Evolutionary conservation across 1,140 invertebrate species (phyloP), one percentile per base, ranked within the genome.

Genomic region (Batillaria attramentaria): DNA sequence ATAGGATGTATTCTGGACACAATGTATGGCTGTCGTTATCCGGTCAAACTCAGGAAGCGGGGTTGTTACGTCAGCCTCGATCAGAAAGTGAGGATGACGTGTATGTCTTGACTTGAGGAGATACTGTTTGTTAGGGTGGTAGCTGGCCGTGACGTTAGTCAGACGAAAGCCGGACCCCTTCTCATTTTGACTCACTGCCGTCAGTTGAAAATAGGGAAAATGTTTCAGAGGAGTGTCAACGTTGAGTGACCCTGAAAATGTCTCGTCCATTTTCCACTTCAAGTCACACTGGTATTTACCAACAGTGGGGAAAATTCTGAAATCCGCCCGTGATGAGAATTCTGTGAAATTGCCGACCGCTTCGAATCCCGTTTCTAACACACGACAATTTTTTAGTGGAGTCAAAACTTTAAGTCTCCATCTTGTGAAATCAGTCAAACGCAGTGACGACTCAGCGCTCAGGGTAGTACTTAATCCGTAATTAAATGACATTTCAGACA

Each of bases 281-380:
- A 75, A n/a, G 42, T 39, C 28, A 37, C 42, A 24, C 6, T 75
- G 35, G 24, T 28, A 62, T 42, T 75, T 75, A n/a, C 31, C 42
- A 1, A 75, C 57, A 5, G 42, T 3, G 28, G 73, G 73, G 4
- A 62, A 75, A 6, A 75, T 42, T n/a, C 73, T 57, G 57, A 75
- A 75, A 28, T 75, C 73, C 3, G 73, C 73, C 4, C 18, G 10
- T 2, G 37, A 4, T n/a, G 54, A 62, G 3, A 75, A 18, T 18
- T 75, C 62, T 37, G 6, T 39, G 8, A 75, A 2, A 60, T 28
- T 65, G 1, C 73, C 73, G 31, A 41, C 39, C 13, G 42, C 5
- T 4, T 42, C 54, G 4, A 62, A 41, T 16, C 73, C 73, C 28
- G 73, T 62, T n/a, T 75, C 72, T 24, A 75, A 8, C 20, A 75